phyloP scores from a whole-genome alignment of 1,140 invertebrate genomes.

The Tetraneura akinire region DNA sequence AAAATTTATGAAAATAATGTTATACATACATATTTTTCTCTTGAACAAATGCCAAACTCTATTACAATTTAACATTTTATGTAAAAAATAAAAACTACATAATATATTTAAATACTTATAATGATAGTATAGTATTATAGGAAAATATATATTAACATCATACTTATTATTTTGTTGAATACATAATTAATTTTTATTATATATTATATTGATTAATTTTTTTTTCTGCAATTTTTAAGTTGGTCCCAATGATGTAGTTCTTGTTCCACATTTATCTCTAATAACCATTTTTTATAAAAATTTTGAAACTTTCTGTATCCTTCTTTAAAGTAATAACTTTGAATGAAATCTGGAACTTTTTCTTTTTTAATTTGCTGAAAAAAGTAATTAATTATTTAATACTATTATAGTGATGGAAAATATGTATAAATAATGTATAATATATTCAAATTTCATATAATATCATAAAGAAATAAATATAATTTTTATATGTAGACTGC shows the following conservation, averaged over 20 bases:
- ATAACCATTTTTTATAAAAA: conserved; percentile 46
- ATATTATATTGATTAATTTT: not conserved
- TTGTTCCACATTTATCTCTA: conserved; percentile 30
- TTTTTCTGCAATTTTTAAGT: conserved; percentile 24
- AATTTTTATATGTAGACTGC: too few species aligned
- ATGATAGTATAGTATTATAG: not conserved
- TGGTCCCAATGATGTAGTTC: conserved; percentile 51
- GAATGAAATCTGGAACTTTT: not conserved
- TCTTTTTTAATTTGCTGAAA: conserved; percentile 20
- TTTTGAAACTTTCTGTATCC: conserved; percentile 42
- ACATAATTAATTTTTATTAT: not conserved
- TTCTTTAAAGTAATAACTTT: conserved; percentile 39
- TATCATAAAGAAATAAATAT: too few species aligned
- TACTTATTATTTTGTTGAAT: not conserved
- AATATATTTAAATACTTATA: too few species aligned
- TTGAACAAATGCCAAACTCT: conserved; percentile 38
- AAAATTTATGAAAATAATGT: conserved; percentile 58
- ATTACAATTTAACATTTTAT: not conserved
- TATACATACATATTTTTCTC: conserved; percentile 58
- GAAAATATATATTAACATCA: not conserved
- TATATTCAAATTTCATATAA: too few species aligned
- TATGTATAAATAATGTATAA: too few species aligned
- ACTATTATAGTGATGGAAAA: too few species aligned
- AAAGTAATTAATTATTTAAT: too few species aligned
- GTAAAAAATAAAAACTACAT: too few species aligned